These are phyloP conservation scores for Tenthredo mesomela DNA, from an alignment of 2,888 invertebrate species.

Conservation along the genomic window DNA sequence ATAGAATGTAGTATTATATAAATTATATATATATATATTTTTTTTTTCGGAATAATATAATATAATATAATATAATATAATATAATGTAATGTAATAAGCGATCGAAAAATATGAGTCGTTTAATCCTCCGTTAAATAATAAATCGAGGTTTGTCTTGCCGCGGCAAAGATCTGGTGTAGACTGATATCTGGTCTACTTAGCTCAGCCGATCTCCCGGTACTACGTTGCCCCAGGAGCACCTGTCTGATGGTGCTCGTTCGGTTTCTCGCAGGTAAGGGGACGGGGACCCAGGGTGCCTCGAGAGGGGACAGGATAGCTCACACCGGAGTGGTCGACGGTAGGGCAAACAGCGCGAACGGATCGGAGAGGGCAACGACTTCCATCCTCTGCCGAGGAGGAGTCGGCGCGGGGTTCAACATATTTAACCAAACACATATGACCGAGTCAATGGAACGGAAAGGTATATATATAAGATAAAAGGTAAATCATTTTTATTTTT, in stretches of 20 bases:
- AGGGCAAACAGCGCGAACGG: constrained; percentile 62
- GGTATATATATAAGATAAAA: not conserved
- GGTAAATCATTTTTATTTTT: constrained; percentile 1
- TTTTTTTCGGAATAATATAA: no score
- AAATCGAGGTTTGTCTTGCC: constrained; percentile 63
- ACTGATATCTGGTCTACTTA: constrained; percentile 77
- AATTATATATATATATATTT: no score
- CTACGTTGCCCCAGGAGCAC: constrained; percentile 49
- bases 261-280: constrained; percentile 23
- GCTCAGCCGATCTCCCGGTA: constrained; percentile 72
- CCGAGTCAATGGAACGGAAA: constrained; percentile 42
- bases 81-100: not conserved
- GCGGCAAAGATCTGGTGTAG: constrained; percentile 76
- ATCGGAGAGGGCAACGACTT: constrained; percentile 76
- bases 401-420: constrained; percentile 66
- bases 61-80: no score
- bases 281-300: constrained; percentile 54
- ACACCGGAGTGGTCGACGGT: constrained; percentile 61
- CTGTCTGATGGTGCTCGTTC: constrained; percentile 44
- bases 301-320: constrained; percentile 56
- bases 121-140: constrained; percentile 10
- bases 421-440: constrained; percentile 69
- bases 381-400: constrained; percentile 55
- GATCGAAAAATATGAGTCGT: not conserved
- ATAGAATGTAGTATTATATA: no score